phyloP scores from a whole-genome alignment of 2,113 vertebrate species.

The Motacilla tschutschensis region DNA sequence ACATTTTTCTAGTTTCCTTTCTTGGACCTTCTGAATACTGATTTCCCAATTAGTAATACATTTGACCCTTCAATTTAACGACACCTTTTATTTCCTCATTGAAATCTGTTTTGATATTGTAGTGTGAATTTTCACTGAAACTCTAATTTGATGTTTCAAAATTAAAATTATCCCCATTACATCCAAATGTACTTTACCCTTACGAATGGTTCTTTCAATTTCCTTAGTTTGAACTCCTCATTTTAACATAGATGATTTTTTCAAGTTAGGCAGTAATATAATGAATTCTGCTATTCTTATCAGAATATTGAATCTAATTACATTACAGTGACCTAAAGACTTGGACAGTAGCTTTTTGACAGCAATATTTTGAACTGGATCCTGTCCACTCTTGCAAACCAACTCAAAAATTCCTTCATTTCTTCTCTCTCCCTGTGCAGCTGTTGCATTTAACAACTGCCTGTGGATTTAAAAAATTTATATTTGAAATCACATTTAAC shows the following conservation, averaged over 20 bases:
- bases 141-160: not conserved
- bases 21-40: not conserved
- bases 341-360: not conserved
- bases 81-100: not conserved
- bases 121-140: not conserved
- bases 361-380: not conserved
- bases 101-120: not conserved
- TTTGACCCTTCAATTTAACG: not conserved
- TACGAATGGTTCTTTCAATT: not conserved
- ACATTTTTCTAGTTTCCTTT: not conserved
- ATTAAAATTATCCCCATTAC: not conserved
- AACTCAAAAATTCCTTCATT: not conserved
- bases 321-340: not conserved
- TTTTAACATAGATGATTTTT: not conserved
- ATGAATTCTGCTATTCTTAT: slow-evolving; percentile 2
- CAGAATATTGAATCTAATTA: slow-evolving; percentile 8
- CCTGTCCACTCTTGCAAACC: not conserved
- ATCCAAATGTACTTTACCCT: not conserved
- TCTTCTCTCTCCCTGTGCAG: not conserved
- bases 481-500: not conserved
- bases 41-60: not conserved
- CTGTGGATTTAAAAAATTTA: not conserved
- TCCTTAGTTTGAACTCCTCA: not conserved
- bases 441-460: not conserved
- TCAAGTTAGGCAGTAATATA: not conserved